These are phyloP conservation scores for Rhinichthys osculus DNA, from an alignment of 2,797 vertebrate species.

Conservation along the genomic window DNA sequence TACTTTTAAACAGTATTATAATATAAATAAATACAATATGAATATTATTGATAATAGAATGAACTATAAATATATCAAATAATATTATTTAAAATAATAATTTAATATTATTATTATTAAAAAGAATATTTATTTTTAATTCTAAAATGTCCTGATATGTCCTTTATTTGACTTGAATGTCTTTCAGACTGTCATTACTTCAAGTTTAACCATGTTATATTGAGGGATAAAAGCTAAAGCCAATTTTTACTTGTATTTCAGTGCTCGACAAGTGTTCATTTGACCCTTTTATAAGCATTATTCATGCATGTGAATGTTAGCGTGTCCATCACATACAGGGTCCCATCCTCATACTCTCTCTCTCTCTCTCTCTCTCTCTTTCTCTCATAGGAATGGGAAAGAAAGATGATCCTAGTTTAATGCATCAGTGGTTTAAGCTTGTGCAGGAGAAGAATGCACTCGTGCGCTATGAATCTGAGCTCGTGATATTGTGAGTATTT, in stretches of 20 bases:
- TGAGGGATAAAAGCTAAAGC: background rate
- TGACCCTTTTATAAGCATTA: background rate
- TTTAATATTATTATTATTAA: too few species aligned
- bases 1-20: background rate
- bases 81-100: too few species aligned
- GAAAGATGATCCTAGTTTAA: conserved; percentile 89
- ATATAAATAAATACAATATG: background rate
- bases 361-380: conserved; percentile 12
- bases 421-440: conserved; percentile 97
- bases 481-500: conserved; percentile 94
- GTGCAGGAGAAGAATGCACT: conserved; percentile 95
- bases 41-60: background rate
- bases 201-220: background rate
- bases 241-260: background rate
- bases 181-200: background rate
- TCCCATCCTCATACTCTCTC: background rate
- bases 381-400: conserved; percentile 85
- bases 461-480: conserved; percentile 92
- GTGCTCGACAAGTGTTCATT: background rate
- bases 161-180: background rate
- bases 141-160: background rate
- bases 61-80: too few species aligned
- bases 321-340: background rate
- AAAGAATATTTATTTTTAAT: background rate
- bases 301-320: background rate